Conservation (phyloP, 2,113 vertebrate genomes). For the Serinus canaria region DNA sequence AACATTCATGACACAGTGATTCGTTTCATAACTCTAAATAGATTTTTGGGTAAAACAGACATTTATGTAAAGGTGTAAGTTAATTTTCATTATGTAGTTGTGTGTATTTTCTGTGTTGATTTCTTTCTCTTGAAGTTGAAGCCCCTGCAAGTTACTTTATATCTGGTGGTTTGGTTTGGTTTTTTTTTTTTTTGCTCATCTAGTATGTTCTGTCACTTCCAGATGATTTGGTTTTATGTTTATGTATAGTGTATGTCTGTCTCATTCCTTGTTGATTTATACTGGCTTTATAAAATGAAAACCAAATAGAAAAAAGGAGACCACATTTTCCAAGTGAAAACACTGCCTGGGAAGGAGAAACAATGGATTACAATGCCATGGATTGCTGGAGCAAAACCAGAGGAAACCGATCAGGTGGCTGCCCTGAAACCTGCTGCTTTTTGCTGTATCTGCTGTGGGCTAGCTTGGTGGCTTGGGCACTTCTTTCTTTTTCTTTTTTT, state of each 20-base stretch:
- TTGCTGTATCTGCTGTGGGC: slow-evolving; percentile 15
- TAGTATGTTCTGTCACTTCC: neutral
- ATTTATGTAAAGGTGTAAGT: neutral
- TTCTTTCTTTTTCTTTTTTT: neutral
- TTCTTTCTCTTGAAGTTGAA: neutral
- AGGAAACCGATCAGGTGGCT: slow-evolving; percentile 72
- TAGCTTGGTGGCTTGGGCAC: slow-evolving; percentile 29
- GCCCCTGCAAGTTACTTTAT: neutral
- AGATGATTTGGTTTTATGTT: slow-evolving; percentile 7
- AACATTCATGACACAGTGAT: neutral
- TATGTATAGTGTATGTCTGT: slow-evolving; percentile 50
- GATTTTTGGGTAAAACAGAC: neutral
- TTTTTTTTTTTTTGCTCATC: neutral
- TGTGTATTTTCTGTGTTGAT: neutral
- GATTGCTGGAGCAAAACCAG: slow-evolving; percentile 66
- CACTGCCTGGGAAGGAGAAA: slow-evolving; percentile 66
- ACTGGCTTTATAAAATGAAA: slow-evolving; percentile 55
- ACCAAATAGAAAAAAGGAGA: slow-evolving; percentile 75
- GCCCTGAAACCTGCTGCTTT: slow-evolving; percentile 64
- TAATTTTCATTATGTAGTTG: neutral
- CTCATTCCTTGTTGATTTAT: slow-evolving; percentile 69
- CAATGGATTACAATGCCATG: slow-evolving; percentile 37
- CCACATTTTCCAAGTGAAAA: slow-evolving; percentile 71
- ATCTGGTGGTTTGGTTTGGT: neutral
- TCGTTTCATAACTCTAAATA: neutral